A percentile compares a stretch with the other conserved stretches of the same genome.
These are phyloP conservation scores for Todus mexicanus DNA, from an alignment of 2,797 vertebrate species.

Conservation along the genomic window DNA sequence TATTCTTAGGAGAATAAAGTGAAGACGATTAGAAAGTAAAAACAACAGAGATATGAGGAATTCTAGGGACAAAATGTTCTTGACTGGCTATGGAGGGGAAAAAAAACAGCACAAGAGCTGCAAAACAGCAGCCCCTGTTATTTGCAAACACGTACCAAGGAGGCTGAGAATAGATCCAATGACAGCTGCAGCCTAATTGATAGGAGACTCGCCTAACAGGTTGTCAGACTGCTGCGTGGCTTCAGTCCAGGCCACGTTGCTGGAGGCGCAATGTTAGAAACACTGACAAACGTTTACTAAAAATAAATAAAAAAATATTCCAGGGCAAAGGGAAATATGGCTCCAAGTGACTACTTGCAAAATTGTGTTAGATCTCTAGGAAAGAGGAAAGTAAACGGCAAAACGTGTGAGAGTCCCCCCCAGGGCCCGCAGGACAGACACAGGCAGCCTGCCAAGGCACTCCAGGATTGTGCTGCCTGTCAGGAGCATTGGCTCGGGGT, in stretches of 20 bases:
- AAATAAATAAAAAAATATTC: conserved; percentile 61
- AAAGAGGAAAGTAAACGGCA: conserved; percentile 35
- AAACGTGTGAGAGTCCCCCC: conserved; percentile 19
- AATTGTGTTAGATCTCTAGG: conserved; percentile 53
- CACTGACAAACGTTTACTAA: conserved; percentile 60
- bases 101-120: background rate
- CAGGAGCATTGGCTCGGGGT: conserved; percentile 33
- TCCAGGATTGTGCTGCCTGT: conserved; percentile 61
- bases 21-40: conserved; percentile 1
- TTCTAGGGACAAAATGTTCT: conserved; percentile 45
- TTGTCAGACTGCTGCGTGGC: conserved; percentile 65
- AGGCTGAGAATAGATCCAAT: conserved; percentile 66
- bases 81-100: background rate
- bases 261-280: conserved; percentile 64
- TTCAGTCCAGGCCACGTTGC: conserved; percentile 57
- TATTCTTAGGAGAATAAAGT: background rate
- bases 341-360: conserved; percentile 42
- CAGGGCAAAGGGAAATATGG: conserved; percentile 32
- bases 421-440: background rate
- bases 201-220: conserved; percentile 69
- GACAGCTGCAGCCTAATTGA: conserved; percentile 73
- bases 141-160: conserved; percentile 64
- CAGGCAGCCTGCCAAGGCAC: conserved; percentile 59
- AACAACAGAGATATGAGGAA: conserved; percentile 22
- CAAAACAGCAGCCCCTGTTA: conserved; percentile 47